Evolutionary conservation across 2,113 vertebrate species (phyloP), one percentile per base, ranked within the genome.

Genomic region (Tonatia bakeri): DNA sequence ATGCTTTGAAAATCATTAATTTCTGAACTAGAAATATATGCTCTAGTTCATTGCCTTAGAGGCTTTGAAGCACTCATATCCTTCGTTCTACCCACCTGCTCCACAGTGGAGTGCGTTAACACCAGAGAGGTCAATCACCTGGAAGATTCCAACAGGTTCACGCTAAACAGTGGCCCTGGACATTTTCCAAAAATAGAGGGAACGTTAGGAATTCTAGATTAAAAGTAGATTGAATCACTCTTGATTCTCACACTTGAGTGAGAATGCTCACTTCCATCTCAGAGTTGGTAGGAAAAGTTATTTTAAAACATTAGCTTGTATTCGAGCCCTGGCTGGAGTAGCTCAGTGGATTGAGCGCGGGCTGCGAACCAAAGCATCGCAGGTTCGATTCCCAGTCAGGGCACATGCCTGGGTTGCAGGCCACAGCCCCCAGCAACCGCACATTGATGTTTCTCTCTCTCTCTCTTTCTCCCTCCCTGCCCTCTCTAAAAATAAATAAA

Each of bases 261-360:
- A 75, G 77, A 82, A 70, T 36, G 19, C 73, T 87, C 59, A 72
- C 20, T 52, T 75, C 16, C 31, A 90, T 67, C 40, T 90, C 67
- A 65, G 43, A 36, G 38, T 82, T 69, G 36, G 1, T 59, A 86
- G 73, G 59, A 52, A 94, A 93, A 96, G 26, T 36, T 59, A 83
- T 80, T 86, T 80, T 88, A 69, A 83, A 79, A 64, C 20, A 12
- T 86, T n/a, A 86, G 6, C 40, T 94, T 92, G n/a, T 84, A 90
- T 81, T 93, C 22, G n/a, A n/a, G n/a, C n/a, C n/a, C n/a, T n/a
- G n/a, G n/a, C n/a, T n/a, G n/a, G n/a, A n/a, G n/a, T n/a, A n/a
- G n/a, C n/a, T n/a, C n/a, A n/a, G n/a, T n/a, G n/a, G n/a, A n/a
- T n/a, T n/a, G n/a, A n/a, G n/a, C n/a, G n/a, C n/a, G n/a, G n/a